Evolutionary conservation across 2,113 vertebrate species (phyloP), one percentile per base, ranked within the genome.

Genomic region (Archilochus colubris): DNA sequence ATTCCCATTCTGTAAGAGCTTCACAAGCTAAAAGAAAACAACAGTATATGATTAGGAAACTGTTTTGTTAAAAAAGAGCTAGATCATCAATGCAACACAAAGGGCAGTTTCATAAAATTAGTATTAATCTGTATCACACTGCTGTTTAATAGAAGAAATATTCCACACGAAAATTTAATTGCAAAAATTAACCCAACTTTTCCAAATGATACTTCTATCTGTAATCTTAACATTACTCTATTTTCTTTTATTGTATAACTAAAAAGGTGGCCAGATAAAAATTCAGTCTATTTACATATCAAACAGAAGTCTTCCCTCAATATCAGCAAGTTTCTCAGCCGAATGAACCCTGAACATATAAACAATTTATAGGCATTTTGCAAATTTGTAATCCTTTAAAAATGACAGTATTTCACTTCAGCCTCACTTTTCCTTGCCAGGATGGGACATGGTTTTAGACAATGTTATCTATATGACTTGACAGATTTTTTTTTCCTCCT

Each of bases 1-100:
- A 99, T 82, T 99, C 99, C 99, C 99, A 99, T 94, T 99, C 99
- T 55, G 99, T 99, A 97, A 99, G 97, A 2, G 99, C 99, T 97
- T 99, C 99, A 97, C 99, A 99, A 88, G 99, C 99, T 99, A 68
- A 30, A 66, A 64, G 10, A 91, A 58, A 94, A 91, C 3, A 77
- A 62, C 66, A 86, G 19, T 66, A 62, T 16, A 28, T 14, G 38
- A 76, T 94, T 57, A 88, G 10, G 82, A 61, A 91, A 79, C 15
- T 38, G 64, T 13, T 86, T 40, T 69, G 18, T 85, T 88, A 36
- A 12, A 77, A 72, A 46, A 93, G 13, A 31, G 85, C 67, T 10
- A 89, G 12, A 89, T 31, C 54, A 67, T 58, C 59, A 63, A 55
- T 50, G 73, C 38, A 55, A 17, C 44, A 69, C 13, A 54, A 76